A percentile compares a stretch with the other conserved stretches of the same genome.
Conservation (phyloP, 2,797 vertebrate genomes). For the Scolopax bukidnonensis region DNA sequence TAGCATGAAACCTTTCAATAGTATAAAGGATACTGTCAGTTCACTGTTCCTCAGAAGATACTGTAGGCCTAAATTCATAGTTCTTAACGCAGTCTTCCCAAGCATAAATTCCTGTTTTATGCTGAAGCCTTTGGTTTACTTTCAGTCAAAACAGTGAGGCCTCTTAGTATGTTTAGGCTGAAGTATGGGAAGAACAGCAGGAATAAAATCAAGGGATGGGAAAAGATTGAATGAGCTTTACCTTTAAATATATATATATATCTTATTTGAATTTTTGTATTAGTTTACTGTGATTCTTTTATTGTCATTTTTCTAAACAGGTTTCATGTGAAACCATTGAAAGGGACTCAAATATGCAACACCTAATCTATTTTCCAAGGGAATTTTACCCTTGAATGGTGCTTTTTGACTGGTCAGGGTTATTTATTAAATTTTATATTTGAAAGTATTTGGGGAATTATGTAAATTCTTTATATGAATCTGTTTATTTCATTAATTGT, state of each 20-base stretch:
- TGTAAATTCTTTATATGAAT: constrained; percentile 91
- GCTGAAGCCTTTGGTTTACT: constrained; percentile 66
- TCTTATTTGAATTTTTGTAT: constrained; percentile 74
- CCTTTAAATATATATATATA: not conserved
- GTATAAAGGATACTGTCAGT: constrained; percentile 75
- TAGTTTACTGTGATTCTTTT: constrained; percentile 82
- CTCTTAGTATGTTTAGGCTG: constrained; percentile 29
- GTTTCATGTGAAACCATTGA: constrained; percentile 81
- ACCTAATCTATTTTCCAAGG: constrained; percentile 90
- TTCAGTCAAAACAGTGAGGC: constrained; percentile 37
- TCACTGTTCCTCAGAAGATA: constrained; percentile 77
- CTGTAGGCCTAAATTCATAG: constrained; percentile 61
- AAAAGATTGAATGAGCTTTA: constrained; percentile 41
- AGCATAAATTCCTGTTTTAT: constrained; percentile 43
- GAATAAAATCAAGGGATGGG: constrained; percentile 77
- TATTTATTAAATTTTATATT: constrained; percentile 92
- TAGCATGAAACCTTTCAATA: constrained; percentile 34
- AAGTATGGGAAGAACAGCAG: constrained; percentile 59
- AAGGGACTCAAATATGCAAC: constrained; percentile 89
- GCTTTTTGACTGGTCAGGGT: constrained; percentile 95
- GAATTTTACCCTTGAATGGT: constrained; percentile 89
- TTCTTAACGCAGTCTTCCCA: constrained; percentile 59
- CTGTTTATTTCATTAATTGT: constrained; percentile 84
- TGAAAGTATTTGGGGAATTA: constrained; percentile 86
- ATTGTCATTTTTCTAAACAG: constrained; percentile 76